Percentiles rank a stretch among this genome's conserved stretches.
These are phyloP conservation scores for Chymomyza caudatula DNA, from an alignment of 2,888 invertebrate species.

Conservation along the genomic window DNA sequence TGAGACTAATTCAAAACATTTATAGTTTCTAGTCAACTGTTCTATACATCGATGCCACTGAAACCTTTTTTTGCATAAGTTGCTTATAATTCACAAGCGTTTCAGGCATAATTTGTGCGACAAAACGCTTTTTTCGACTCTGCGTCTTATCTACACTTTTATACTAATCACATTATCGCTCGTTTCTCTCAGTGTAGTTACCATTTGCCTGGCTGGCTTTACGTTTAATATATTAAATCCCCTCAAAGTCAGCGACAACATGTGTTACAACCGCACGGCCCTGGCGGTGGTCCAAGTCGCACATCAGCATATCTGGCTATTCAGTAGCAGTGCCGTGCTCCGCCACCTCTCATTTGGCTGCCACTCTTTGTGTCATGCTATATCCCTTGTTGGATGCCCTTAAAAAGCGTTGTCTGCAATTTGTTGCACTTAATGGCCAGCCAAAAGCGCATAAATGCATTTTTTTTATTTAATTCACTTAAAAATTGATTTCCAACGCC, in stretches of 20 bases:
- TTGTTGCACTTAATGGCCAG: conserved; percentile 57
- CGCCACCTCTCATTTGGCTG: neutral
- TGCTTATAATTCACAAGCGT: too few species aligned
- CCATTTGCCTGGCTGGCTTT: neutral
- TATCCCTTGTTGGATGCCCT: neutral
- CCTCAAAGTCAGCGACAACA: conserved; percentile 15
- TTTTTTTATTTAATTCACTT: conserved; percentile 60
- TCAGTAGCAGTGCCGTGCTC: neutral
- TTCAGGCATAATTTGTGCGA: too few species aligned
- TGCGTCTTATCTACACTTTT: too few species aligned
- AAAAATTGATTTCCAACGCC: conserved; percentile 55
- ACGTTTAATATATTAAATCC: conserved; percentile 12
- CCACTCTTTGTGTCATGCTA: neutral
- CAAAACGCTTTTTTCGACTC: too few species aligned
- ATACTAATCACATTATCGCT: neutral
- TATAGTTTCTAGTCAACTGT: too few species aligned
- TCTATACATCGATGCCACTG: too few species aligned
- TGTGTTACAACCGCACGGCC: conserved; percentile 7
- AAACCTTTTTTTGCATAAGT: too few species aligned
- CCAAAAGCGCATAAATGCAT: conserved; percentile 53
- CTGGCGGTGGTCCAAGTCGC: conserved; percentile 7
- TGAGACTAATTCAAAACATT: too few species aligned
- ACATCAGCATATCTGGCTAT: neutral
- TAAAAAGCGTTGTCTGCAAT: conserved; percentile 22
- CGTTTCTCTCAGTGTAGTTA: neutral